Conservation (phyloP, 2,888 invertebrate genomes). For the Alviniconcha strummeri region DNA sequence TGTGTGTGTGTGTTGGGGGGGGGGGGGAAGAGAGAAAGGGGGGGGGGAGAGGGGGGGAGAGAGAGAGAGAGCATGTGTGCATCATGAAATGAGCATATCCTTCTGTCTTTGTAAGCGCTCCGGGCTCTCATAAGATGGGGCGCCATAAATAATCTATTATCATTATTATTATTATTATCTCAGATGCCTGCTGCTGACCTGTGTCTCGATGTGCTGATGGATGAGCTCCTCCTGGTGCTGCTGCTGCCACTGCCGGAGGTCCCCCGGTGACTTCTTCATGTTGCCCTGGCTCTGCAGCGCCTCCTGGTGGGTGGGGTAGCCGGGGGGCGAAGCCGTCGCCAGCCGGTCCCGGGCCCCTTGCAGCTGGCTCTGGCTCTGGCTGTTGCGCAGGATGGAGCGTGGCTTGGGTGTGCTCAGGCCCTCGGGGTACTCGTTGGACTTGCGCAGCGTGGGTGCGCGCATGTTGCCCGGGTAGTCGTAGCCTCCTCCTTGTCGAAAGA, state of each 20-base stretch:
- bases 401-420: constrained; percentile 20
- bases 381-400: constrained; percentile 34
- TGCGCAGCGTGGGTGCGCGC: constrained; percentile 9
- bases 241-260: constrained; percentile 65
- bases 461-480: constrained; percentile 27
- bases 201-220: constrained; percentile 50
- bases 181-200: constrained; percentile 39
- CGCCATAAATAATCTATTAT: too few species aligned
- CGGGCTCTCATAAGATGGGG: too few species aligned
- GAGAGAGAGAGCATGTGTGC: too few species aligned
- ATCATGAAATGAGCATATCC: too few species aligned
- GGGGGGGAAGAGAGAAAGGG: too few species aligned
- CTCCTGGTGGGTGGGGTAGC: constrained; percentile 3
- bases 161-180: too few species aligned
- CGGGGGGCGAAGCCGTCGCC: not conserved
- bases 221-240: constrained; percentile 55
- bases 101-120: too few species aligned
- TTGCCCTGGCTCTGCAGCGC: constrained; percentile 21
- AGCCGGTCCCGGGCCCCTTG: not conserved
- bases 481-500: not conserved
- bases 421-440: constrained; percentile 19
- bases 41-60: too few species aligned
- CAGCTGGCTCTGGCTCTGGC: constrained; percentile 27
- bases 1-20: too few species aligned
- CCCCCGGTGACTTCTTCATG: constrained; percentile 41